phyloP scores from a whole-genome alignment of 2,797 vertebrate species.

The Euphonia xanthogaster region DNA sequence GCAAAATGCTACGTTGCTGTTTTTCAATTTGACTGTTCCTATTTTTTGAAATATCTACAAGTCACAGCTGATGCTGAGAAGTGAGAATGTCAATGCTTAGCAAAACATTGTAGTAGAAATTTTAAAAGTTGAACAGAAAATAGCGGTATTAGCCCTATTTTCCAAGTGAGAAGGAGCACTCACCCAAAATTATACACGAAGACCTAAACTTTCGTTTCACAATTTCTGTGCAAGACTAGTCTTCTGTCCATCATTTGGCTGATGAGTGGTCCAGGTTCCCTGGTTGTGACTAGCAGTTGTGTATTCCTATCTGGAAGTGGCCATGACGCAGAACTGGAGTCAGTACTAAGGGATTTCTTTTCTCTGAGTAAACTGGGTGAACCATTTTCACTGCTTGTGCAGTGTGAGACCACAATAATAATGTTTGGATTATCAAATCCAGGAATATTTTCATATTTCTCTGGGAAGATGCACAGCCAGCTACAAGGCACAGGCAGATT shows the following conservation, averaged over 20 bases:
- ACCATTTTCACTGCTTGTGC: background rate
- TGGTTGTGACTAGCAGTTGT: background rate
- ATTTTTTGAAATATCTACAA: background rate
- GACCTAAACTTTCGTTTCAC: background rate
- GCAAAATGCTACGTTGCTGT: background rate
- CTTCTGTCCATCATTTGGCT: background rate
- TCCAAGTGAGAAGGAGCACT: background rate
- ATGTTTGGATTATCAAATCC: background rate
- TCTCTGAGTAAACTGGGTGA: background rate
- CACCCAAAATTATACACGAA: background rate
- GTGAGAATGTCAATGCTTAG: background rate
- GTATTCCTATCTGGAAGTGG: background rate
- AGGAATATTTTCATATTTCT: background rate
- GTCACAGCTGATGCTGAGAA: background rate
- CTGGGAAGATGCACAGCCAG: background rate
- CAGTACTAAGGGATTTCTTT: background rate
- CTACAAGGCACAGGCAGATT: background rate
- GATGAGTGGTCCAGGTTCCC: background rate
- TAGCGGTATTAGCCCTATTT: background rate
- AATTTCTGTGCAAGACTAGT: background rate
- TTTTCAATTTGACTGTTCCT: background rate
- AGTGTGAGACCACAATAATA: accelerated
- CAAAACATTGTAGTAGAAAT: background rate
- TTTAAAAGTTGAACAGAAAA: background rate
- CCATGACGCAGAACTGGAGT: background rate